Conservation (phyloP, 2,797 vertebrate genomes). For the Allobates femoralis region DNA sequence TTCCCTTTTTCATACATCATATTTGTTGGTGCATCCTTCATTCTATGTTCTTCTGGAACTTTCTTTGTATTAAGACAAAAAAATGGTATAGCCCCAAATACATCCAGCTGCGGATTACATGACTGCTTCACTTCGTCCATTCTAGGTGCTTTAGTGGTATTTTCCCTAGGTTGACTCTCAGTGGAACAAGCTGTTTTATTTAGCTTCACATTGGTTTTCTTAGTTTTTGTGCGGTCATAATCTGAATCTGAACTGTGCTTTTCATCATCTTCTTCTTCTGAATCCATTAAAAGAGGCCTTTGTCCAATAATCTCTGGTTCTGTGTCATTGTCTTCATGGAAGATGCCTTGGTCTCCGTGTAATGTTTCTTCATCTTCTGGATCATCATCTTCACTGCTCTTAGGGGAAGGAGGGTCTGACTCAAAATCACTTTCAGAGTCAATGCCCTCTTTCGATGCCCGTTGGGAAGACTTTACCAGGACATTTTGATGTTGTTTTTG, state of each 20-base stretch:
- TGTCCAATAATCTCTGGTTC: constrained; percentile 88
- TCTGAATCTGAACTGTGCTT: constrained; percentile 88
- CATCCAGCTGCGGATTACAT: constrained; percentile 77
- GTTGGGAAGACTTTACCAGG: constrained; percentile 64
- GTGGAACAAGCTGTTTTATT: constrained; percentile 23
- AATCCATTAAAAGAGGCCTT: constrained; percentile 91
- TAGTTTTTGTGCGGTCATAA: constrained; percentile 70
- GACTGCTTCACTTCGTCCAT: neutral
- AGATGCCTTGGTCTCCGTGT: constrained; percentile 86
- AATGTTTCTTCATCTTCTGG: constrained; percentile 88
- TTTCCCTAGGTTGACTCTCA: constrained; percentile 54
- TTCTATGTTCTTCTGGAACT: constrained; percentile 61
- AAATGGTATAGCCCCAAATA: constrained; percentile 91
- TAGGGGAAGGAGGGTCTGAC: constrained; percentile 93
- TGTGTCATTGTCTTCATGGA: constrained; percentile 80
- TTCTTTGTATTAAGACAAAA: constrained; percentile 70
- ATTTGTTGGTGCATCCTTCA: constrained; percentile 67
- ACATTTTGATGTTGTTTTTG: constrained; percentile 72
- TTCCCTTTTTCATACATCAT: constrained; percentile 51
- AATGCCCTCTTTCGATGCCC: constrained; percentile 71
- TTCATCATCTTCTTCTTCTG: constrained; percentile 85
- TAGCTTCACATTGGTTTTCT: constrained; percentile 63
- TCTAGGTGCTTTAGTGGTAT: constrained; percentile 62
- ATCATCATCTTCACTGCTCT: constrained; percentile 92
- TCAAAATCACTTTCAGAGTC: constrained; percentile 97